Base-by-base conservation (phyloP, 35 echinoderm and acorn worm species). In the Lytechinus pictus region DNA sequence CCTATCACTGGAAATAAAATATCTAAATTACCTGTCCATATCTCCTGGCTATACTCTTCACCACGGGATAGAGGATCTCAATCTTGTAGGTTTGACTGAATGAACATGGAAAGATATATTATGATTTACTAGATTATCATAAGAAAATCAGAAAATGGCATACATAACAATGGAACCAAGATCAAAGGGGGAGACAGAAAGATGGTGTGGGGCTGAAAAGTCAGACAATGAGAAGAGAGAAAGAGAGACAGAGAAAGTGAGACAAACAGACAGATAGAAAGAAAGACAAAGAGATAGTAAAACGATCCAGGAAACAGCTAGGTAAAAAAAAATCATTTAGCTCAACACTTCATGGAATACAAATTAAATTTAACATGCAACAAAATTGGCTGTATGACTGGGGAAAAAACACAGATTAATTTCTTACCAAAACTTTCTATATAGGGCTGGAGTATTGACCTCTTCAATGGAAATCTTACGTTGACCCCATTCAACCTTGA, bases 1-100 rank as follows among this genome's bases (percentile, higher is more conserved):
- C n/a, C n/a, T n/a, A n/a, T n/a, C n/a, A n/a, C n/a, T n/a, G n/a
- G n/a, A n/a, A n/a, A n/a, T n/a, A n/a, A 44, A 44, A 44, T 44
- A 2, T 44, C 33, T 44, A 2, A 44, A 44, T 96, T 86, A 99
- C 98, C 98, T 99, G 96, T 86, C 97, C 97, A 95, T 97, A 97
- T 95, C 95, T 96, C 89, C 97, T 97, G 86, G 98, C 98, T 51
- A 99, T 97, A 56, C 95, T 99, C 92, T 96, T 99, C 27, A 99
- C 87, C 28, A 97, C 97, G 27, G 98, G 98, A 87, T 99, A 99
- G 55, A 99, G 94, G 91, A 99, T 99, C 13, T 99, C 98, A 24
- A 95, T 94, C 94, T 99, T 99, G 96, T 97, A 99, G 7, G 96
- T 55, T 96, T 99, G 92, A 61, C 98, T 99, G 94, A 29, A 94